Percentiles rank a stretch among this genome's conserved stretches.
phyloP scores from a whole-genome alignment of 2,888 invertebrate genomes.

The Drosophila mettleri region DNA sequence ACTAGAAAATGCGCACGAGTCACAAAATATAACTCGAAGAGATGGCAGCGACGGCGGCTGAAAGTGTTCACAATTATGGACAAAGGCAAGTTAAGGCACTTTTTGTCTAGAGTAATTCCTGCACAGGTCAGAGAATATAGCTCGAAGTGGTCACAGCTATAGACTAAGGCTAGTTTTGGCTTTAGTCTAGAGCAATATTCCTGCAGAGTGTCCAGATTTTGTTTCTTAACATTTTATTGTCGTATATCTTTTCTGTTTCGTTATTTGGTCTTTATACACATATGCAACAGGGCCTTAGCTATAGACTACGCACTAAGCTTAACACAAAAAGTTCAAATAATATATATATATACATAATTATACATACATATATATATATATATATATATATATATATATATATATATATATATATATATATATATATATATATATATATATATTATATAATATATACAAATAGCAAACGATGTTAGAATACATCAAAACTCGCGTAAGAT shows the following conservation, averaged over 20 bases:
- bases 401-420: constrained; percentile 22
- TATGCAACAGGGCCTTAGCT: constrained; percentile 42
- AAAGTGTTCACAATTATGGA: not conserved
- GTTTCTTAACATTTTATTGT: constrained; percentile 28
- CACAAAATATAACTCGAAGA: not conserved
- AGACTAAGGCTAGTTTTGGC: no score
- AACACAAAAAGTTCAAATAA: constrained; percentile 33
- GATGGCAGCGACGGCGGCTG: no score
- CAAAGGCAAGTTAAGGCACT: not conserved
- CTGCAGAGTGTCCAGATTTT: no score
- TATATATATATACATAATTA: constrained; percentile 24
- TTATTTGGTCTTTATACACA: constrained; percentile 42
- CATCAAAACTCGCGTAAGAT: constrained; percentile 41
- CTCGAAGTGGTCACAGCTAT: no score
- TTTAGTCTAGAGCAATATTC: no score
- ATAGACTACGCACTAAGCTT: constrained; percentile 46
- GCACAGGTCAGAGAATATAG: no score
- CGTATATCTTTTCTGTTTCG: constrained; percentile 14
- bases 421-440: constrained; percentile 9
- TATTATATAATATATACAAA: constrained; percentile 49
- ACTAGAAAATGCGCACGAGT: constrained; percentile 1
- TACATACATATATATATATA: constrained; percentile 15
- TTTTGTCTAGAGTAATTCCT: no score
- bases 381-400: constrained; percentile 11
- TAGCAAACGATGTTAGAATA: constrained; percentile 61